Conservation (phyloP, 2,113 vertebrate species). For the Cyphomyrus plagiostoma region DNA sequence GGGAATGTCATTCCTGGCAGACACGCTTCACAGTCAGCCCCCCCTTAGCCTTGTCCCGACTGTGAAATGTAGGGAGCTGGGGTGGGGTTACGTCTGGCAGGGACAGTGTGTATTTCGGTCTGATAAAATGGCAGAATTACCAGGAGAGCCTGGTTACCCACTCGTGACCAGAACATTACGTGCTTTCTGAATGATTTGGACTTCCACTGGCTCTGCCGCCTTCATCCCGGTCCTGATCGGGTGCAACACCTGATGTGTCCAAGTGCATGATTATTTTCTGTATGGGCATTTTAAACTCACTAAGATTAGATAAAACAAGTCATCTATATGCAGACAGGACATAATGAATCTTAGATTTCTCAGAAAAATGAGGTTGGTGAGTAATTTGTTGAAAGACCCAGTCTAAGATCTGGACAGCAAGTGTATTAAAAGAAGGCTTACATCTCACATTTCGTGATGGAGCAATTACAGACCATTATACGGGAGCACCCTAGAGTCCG, state of each 20-base stretch:
- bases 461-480: background rate
- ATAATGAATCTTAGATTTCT: background rate
- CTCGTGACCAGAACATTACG: background rate
- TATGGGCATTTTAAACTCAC: background rate
- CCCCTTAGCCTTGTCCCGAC: background rate
- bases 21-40: background rate
- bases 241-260: background rate
- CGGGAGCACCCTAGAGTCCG: background rate
- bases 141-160: background rate
- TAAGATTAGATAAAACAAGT: background rate
- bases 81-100: background rate
- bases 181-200: background rate
- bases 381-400: background rate
- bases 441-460: background rate
- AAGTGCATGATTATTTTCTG: background rate
- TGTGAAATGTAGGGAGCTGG: background rate
- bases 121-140: background rate
- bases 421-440: background rate
- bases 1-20: background rate
- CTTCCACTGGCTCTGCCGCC: background rate
- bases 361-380: background rate
- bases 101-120: background rate
- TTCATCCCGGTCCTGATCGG: background rate
- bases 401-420: background rate
- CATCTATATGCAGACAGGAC: background rate